Percentiles rank a stretch among this genome's conserved stretches.
Evolutionary conservation across 2,888 invertebrate species (phyloP).

Genomic region (Pasiphila rectangulata): DNA sequence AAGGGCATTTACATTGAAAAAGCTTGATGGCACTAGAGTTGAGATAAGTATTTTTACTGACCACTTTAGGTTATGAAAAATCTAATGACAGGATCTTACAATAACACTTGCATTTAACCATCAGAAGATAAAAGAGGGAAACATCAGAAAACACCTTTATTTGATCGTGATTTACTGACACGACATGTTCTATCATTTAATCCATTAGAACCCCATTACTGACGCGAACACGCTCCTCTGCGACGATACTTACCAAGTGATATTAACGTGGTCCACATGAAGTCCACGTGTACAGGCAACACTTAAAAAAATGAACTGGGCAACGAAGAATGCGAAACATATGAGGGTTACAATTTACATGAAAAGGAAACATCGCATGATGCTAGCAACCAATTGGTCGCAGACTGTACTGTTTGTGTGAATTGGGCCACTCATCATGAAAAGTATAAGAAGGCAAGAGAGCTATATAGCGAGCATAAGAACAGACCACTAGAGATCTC

Average conservation of each 20-base stretch:
- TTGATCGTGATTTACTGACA: no score
- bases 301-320: slow-evolving; percentile 32
- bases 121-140: no score
- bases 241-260: slow-evolving; percentile 30
- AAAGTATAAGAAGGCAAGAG: slow-evolving; percentile 23
- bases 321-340: slow-evolving; percentile 34
- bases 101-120: no score
- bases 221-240: slow-evolving; percentile 33
- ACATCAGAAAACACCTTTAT: no score
- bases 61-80: no score
- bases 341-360: slow-evolving; percentile 25
- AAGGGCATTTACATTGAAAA: no score
- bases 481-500: slow-evolving; percentile 4
- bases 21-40: no score
- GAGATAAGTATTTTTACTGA: no score
- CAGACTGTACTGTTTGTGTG: slow-evolving; percentile 20
- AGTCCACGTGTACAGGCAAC: slow-evolving; percentile 28
- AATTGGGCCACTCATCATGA: slow-evolving; percentile 10
- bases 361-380: slow-evolving; percentile 17
- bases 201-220: slow-evolving; percentile 31
- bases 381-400: not conserved
- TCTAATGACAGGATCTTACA: no score
- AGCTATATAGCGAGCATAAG: slow-evolving; percentile 14
- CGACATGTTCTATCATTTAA: no score
- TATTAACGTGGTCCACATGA: slow-evolving; percentile 25